Base-by-base conservation (phyloP, 2,797 vertebrate species). In the Clamator glandarius region DNA sequence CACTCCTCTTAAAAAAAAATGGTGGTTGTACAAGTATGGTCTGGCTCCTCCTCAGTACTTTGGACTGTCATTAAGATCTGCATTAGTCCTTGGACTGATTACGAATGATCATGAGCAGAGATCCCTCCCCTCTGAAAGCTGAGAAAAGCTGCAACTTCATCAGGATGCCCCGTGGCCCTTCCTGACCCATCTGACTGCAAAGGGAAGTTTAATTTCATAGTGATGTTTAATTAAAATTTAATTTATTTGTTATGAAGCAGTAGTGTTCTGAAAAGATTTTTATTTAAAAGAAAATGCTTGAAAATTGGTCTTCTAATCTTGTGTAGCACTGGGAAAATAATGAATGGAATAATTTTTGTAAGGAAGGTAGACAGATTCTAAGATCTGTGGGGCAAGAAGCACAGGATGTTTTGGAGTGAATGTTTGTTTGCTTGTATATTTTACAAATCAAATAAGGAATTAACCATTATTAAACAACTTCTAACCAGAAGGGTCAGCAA, bases 191-290 rank as follows among this genome's bases (percentile, higher is more conserved):
- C 76, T 74, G 83, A 73, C 64, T 85, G 93, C 44, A 62, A 61
- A 72, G 35, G 67, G 54, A 87, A 87, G 87, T 70, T 33, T 35
- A 61, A 89, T 81, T 89, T 85, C 77, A 89, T 35, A 41, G 55
- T 70, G 67, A 46, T 15, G 12, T 87, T 93, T 70, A 95, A 93
- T 90, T 90, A 89, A 94, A 94, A 84, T 50, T 50, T 82, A 84
- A 95, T 89, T 77, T 75, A 84, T 83, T 85, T 55, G 25, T 62
- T 78, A 70, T 87, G 75, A 90, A 93, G 48, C 19, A 2, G 21
- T 70, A 68, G 50, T 96, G 61, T 77, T 72, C 61, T 74, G 75
- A 84, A 68, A 58, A 87, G 81, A 70, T 82, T 84, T 86, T 82
- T 82, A 58, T 93, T 92, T 80, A 68, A 64, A 83, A 95, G 55